phyloP scores from a whole-genome alignment of 2,113 vertebrate genomes.

The Barnardius zonarius region DNA sequence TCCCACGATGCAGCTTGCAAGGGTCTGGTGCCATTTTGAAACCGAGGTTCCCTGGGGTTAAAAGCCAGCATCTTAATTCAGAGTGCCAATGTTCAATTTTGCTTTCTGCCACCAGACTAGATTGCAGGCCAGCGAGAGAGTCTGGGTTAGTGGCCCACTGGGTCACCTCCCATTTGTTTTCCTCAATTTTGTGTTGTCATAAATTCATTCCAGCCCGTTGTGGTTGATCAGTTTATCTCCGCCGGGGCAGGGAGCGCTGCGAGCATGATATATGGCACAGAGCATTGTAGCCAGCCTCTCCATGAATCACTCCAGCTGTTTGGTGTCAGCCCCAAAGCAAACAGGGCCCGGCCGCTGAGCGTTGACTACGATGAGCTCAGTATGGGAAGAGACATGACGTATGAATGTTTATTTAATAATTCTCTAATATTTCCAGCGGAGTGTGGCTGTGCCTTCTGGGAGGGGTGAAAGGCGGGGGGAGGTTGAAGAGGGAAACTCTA shows the following conservation, averaged over 20 bases:
- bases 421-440: slow-evolving; percentile 84
- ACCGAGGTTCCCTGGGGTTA: slow-evolving; percentile 68
- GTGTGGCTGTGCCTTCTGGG: slow-evolving; percentile 70
- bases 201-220: slow-evolving; percentile 90
- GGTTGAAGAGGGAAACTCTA: slow-evolving; percentile 79
- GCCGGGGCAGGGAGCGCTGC: slow-evolving; percentile 80
- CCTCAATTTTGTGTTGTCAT: slow-evolving; percentile 89
- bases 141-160: slow-evolving; percentile 79
- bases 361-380: slow-evolving; percentile 81
- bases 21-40: slow-evolving; percentile 55
- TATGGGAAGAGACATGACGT: slow-evolving; percentile 84
- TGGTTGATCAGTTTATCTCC: slow-evolving; percentile 84
- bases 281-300: slow-evolving; percentile 83
- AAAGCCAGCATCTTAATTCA: slow-evolving; percentile 82
- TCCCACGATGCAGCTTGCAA: neutral
- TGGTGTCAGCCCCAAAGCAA: slow-evolving; percentile 85
- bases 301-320: slow-evolving; percentile 92
- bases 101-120: slow-evolving; percentile 81
- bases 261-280: slow-evolving; percentile 84
- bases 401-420: slow-evolving; percentile 92
- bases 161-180: slow-evolving; percentile 88
- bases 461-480: slow-evolving; percentile 32
- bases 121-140: slow-evolving; percentile 77
- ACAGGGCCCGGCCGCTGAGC: slow-evolving; percentile 75
- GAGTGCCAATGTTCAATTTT: slow-evolving; percentile 81